Evolutionary conservation across 2,113 vertebrate genomes (phyloP), one percentile per base, ranked within the genome.

Genomic region (Dunckerocampus dactyliophorus): DNA sequence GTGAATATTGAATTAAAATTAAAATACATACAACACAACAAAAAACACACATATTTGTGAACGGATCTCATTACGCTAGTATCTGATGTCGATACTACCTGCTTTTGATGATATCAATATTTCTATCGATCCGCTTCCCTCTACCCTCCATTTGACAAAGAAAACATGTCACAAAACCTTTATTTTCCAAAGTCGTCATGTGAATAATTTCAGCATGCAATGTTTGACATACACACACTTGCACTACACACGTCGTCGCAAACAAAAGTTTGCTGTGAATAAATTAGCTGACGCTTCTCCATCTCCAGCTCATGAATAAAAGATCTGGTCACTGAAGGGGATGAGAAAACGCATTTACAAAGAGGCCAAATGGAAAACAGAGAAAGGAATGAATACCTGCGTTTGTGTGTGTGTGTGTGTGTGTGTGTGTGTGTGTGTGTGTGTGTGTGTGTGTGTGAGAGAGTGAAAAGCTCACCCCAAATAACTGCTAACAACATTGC

Each of bases 401-500:
- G 34, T 47, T 19, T 65, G 69, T 64, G 47, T 37, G 22, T 57
- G 57, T 47, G 64, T 69, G 67, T 65, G 52, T 43, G 22, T 42
- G 34, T 22, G 19, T 28, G 50, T 28, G 21, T 19, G 65, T 47
- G 34, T 34, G 45, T 42, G 20, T 43, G 48, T 59, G 52, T 72
- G 64, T 46, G 63, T 52, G 51, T 65, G 61, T 61, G 67, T 49
- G 55, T 50, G 47, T 49, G 62, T 48, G 62, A 54, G 67, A 61
- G 55, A 53, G 65, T 50, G 52, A 57, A 76, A 68, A 74, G 82
- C 81, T 84, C 83, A 84, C 71, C 74, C 77, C 83, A 89, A 91
- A 88, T 88, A 91, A 88, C 87, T 85, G 86, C 84, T 89, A 91
- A 91, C 84, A 78, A 85, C 85, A 77, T 74, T 87, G 85, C 84